phyloP scores from a whole-genome alignment of 2,797 vertebrate genomes.

The Peromyscus melanophrys region DNA sequence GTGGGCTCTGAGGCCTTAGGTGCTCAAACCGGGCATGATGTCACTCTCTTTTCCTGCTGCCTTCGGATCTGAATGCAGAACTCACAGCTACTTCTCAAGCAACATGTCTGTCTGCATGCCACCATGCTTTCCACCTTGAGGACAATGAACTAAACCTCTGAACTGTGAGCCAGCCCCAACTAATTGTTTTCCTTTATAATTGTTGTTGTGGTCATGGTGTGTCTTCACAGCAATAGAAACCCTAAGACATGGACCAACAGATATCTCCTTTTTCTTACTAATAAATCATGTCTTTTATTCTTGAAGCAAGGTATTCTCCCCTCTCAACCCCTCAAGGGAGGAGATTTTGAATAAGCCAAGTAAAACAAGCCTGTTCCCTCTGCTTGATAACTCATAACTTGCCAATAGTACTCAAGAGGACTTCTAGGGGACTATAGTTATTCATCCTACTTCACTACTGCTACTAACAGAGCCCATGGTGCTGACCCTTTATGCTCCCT shows the following conservation, averaged over 20 bases:
- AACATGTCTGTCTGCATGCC: background rate
- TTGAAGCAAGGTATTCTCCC: background rate
- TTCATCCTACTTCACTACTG: background rate
- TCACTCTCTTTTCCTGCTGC: background rate
- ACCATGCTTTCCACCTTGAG: background rate
- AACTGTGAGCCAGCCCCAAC: background rate
- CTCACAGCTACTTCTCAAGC: background rate
- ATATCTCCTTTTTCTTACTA: slow-evolving; percentile 8
- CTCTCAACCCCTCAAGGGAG: background rate
- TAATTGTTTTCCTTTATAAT: background rate
- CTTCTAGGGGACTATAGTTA: background rate
- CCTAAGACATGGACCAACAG: background rate
- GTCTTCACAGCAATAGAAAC: no score
- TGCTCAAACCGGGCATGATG: no score
- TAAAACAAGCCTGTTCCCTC: background rate
- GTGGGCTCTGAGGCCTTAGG: background rate
- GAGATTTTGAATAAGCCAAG: slow-evolving; percentile 52
- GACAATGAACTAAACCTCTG: background rate
- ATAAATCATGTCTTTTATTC: background rate
- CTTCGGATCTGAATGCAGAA: no score
- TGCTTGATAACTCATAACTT: background rate
- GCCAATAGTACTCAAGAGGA: background rate
- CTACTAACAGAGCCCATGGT: background rate
- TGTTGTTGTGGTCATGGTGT: no score
- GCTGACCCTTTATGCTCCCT: background rate